phyloP scores from a whole-genome alignment of 2,113 vertebrate genomes.

The Bungarus multicinctus region DNA sequence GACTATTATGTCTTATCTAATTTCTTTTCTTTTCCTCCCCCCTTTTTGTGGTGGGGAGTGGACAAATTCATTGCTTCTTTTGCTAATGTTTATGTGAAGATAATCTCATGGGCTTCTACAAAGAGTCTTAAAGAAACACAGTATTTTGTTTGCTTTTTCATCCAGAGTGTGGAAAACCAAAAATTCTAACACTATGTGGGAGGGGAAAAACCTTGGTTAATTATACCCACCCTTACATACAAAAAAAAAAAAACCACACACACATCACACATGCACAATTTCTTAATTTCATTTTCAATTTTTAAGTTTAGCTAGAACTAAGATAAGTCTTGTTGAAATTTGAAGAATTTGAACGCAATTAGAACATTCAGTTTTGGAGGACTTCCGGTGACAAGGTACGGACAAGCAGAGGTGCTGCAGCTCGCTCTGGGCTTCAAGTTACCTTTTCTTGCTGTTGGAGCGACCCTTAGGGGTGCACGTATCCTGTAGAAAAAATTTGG shows the following conservation, averaged over 20 bases:
- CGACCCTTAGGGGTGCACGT: too few species aligned
- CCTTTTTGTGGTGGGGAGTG: background rate
- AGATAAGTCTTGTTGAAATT: background rate
- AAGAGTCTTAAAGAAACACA: constrained; percentile 25
- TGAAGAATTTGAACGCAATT: background rate
- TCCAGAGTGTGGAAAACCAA: background rate
- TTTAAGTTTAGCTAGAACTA: background rate
- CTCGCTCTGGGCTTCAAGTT: too few species aligned
- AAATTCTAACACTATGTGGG: background rate
- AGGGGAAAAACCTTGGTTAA: background rate
- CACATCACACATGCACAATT: background rate
- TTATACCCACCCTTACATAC: background rate
- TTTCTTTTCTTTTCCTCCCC: constrained; percentile 54
- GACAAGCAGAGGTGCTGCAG: too few species aligned
- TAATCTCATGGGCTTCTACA: constrained; percentile 30
- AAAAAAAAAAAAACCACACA: too few species aligned
- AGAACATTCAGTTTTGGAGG: background rate
- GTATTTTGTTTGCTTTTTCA: constrained; percentile 6
- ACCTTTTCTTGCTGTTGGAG: too few species aligned
- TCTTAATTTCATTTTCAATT: background rate
- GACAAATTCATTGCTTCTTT: constrained; percentile 19
- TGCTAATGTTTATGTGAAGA: constrained; percentile 25
- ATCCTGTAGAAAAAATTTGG: too few species aligned
- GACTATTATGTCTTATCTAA: constrained; percentile 59
- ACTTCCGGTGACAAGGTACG: too few species aligned